These are phyloP conservation scores for Amblyraja radiata DNA, from an alignment of 2,797 vertebrate species.

Conservation along the genomic window DNA sequence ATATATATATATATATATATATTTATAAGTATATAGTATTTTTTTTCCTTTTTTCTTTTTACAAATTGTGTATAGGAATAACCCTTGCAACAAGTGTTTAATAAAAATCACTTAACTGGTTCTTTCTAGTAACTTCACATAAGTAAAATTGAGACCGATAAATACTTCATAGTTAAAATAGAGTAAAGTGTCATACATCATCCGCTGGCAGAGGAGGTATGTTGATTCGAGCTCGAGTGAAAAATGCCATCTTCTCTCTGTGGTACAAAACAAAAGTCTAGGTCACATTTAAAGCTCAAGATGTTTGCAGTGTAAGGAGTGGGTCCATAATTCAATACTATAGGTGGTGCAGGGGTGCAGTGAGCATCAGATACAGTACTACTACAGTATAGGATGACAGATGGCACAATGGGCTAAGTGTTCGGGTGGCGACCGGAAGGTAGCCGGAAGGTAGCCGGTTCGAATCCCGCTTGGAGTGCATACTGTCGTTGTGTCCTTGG, in stretches of 20 bases:
- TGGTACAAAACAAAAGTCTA: conserved; percentile 40
- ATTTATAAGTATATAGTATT: conserved; percentile 51
- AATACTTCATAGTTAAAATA: conserved; percentile 83
- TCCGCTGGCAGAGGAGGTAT: conserved; percentile 93
- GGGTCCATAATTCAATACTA: neutral
- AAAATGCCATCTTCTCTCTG: conserved; percentile 99
- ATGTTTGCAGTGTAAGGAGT: neutral
- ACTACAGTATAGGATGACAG: too few relatives aligned
- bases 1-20: conserved; percentile 57
- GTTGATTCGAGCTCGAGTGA: conserved; percentile 95
- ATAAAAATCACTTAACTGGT: conserved; percentile 63
- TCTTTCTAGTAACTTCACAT: conserved; percentile 79
- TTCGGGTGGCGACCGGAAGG: too few relatives aligned
- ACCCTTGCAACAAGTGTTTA: conserved; percentile 60
- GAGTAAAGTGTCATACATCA: conserved; percentile 76
- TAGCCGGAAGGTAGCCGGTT: too few relatives aligned
- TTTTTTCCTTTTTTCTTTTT: conserved; percentile 59
- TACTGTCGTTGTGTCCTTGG: too few relatives aligned
- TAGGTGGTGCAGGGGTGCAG: neutral
- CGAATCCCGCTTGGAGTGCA: too few relatives aligned
- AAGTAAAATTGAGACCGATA: conserved; percentile 65
- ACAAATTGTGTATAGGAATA: conserved; percentile 71
- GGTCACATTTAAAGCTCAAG: neutral
- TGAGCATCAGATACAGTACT: neutral
- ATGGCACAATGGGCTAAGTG: too few relatives aligned